Evolutionary conservation across 1,140 invertebrate species (phyloP).

Genomic region (Grapholita molesta): DNA sequence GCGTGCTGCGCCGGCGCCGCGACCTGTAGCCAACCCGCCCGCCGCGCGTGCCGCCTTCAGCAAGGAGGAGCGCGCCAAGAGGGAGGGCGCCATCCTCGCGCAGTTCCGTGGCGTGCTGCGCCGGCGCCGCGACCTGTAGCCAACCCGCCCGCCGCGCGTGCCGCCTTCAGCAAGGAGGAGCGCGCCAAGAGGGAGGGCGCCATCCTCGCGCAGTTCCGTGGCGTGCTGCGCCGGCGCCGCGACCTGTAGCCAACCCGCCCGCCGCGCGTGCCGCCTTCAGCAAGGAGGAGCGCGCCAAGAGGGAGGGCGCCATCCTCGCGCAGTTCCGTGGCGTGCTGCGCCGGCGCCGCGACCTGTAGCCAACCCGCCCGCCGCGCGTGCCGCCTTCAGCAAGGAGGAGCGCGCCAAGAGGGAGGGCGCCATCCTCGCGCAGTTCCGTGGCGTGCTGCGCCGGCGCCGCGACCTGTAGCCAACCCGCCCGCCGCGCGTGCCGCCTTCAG

Average conservation of each 20-base stretch:
- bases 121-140: slow-evolving; percentile 78
- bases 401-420: slow-evolving; percentile 95
- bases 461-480: neutral
- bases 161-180: slow-evolving; percentile 97
- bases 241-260: neutral
- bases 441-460: slow-evolving; percentile 86
- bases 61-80: slow-evolving; percentile 93
- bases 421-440: slow-evolving; percentile 96
- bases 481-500: slow-evolving; percentile 96
- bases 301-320: slow-evolving; percentile 96
- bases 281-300: slow-evolving; percentile 93
- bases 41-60: slow-evolving; percentile 96
- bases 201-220: slow-evolving; percentile 96
- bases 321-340: slow-evolving; percentile 94
- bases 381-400: slow-evolving; percentile 97
- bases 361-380: slow-evolving; percentile 82
- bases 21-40: neutral
- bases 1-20: slow-evolving; percentile 86
- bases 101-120: slow-evolving; percentile 94
- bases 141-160: slow-evolving; percentile 82
- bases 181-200: slow-evolving; percentile 95
- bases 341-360: slow-evolving; percentile 78
- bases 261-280: slow-evolving; percentile 96
- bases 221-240: slow-evolving; percentile 86
- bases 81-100: slow-evolving; percentile 96